phyloP scores from a whole-genome alignment of 2,113 vertebrate genomes.

The Neodon shergylaensis region DNA sequence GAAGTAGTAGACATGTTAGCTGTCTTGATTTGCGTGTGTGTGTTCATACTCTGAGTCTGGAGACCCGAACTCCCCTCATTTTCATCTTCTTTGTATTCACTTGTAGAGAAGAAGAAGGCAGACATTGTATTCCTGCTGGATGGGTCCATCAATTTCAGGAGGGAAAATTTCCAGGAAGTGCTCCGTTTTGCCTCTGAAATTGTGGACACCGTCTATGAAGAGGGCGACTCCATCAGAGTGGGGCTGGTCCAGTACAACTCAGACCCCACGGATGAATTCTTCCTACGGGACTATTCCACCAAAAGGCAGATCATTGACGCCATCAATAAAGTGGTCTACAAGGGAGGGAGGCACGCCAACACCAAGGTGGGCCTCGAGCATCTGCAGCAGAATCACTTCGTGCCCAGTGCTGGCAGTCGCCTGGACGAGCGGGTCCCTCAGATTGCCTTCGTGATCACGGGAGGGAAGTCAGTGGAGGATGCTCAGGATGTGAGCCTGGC shows the following conservation, averaged over 20 bases:
- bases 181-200: slow-evolving; percentile 90
- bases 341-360: slow-evolving; percentile 91
- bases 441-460: slow-evolving; percentile 93
- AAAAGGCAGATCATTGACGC: slow-evolving; percentile 89
- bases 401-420: slow-evolving; percentile 92
- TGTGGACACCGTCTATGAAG: slow-evolving; percentile 91
- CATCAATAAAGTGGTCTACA: slow-evolving; percentile 89
- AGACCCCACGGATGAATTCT: slow-evolving; percentile 94
- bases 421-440: slow-evolving; percentile 91
- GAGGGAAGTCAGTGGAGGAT: slow-evolving; percentile 91
- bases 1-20: neutral
- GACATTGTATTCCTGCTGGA: slow-evolving; percentile 98
- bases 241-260: slow-evolving; percentile 94
- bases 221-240: slow-evolving; percentile 90
- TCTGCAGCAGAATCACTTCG: slow-evolving; percentile 90
- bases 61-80: neutral
- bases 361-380: slow-evolving; percentile 91
- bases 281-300: slow-evolving; percentile 90
- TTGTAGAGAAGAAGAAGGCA: slow-evolving; percentile 89
- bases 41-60: neutral
- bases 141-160: slow-evolving; percentile 95
- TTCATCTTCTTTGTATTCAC: neutral
- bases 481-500: slow-evolving; percentile 88
- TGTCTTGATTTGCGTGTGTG: neutral
- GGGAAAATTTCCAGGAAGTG: slow-evolving; percentile 89